Base-by-base conservation (phyloP, 2,113 vertebrate genomes). In the Ranitomeya variabilis region DNA sequence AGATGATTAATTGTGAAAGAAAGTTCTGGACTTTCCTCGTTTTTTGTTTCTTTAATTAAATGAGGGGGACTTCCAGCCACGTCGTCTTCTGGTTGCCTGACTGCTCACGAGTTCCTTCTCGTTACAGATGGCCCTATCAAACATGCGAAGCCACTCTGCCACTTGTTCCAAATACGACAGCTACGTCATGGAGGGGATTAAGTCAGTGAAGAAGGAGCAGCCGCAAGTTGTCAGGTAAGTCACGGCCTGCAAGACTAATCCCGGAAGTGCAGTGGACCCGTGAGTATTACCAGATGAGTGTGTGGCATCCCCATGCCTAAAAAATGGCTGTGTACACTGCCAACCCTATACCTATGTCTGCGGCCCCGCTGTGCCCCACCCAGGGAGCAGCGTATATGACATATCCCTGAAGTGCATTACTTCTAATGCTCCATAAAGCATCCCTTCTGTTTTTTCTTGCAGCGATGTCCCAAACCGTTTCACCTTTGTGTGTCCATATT, bases 401-500 rank as follows among this genome's bases (percentile, higher is more conserved):
- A 45, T 45, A 45, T 57, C 9, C 55, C 55, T 57, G 55, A 11
- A 57, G 37, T 57, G 55, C 55, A 9, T 9, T 9, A 57, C 2
- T 57, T 13, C 1, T 57, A 7, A 1, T 57, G 9, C 9, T 9
- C 7, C 8, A 57, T 57, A 13, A 57, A 57, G 55, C 2, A 18
- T 18, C 14, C 18, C 16, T 52, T 54, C 79, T 81, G 81, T 84
- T 69, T 62, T 45, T 13, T 37, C 0, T 18, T 45, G 14, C 91
- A 99, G 98, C 92, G 95, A 94, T 57, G 92, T 99, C 91, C 97
- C 98, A 87, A 99, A 99, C 89, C 97, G 98, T 11, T 98, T 96
- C 83, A 99, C 98, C 12, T 99, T 99, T 91, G 95, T 96, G 82
- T 99, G 98, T 88, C 98, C 98, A 0, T 99, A 97, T 91, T 99